These are phyloP conservation scores for Diplolepis rosae DNA, from an alignment of 2,888 invertebrate species.

Conservation along the genomic window DNA sequence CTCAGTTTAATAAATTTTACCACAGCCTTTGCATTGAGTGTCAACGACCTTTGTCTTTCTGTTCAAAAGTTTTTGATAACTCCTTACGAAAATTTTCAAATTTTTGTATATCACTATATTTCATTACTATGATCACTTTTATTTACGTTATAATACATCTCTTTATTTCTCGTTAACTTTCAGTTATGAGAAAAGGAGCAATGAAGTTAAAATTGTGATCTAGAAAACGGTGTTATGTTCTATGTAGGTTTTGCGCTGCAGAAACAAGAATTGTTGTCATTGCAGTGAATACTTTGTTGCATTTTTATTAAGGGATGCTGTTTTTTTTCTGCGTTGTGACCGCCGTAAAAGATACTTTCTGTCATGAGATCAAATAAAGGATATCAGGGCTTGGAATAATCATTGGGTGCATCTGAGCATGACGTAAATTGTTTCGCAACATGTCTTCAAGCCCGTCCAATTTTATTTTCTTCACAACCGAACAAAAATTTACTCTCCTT, in stretches of 20 bases:
- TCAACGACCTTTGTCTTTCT: no score
- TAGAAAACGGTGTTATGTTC: no score
- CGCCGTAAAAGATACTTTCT: conserved; percentile 41
- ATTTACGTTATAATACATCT: no score
- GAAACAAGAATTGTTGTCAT: conserved; percentile 16
- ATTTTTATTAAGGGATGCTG: conserved; percentile 25
- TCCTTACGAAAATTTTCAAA: no score
- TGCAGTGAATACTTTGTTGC: conserved; percentile 21
- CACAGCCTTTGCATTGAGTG: background rate
- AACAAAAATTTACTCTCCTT: conserved; percentile 23
- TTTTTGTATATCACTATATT: no score
- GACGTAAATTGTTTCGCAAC: conserved; percentile 60
- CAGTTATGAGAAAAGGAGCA: no score
- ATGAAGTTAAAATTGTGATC: no score
- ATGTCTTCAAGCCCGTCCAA: conserved; percentile 57
- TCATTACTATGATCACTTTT: no score
- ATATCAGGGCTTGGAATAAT: conserved; percentile 47
- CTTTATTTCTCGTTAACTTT: no score
- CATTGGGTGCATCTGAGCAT: conserved; percentile 53
- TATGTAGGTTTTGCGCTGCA: conserved; percentile 19
- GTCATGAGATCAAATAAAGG: conserved; percentile 38
- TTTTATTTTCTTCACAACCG: conserved; percentile 50
- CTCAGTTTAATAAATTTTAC: conserved; percentile 5
- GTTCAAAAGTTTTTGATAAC: background rate
- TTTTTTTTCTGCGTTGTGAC: conserved; percentile 42